phyloP scores from a whole-genome alignment of 1,140 invertebrate genomes.

The Papilio dardanus region DNA sequence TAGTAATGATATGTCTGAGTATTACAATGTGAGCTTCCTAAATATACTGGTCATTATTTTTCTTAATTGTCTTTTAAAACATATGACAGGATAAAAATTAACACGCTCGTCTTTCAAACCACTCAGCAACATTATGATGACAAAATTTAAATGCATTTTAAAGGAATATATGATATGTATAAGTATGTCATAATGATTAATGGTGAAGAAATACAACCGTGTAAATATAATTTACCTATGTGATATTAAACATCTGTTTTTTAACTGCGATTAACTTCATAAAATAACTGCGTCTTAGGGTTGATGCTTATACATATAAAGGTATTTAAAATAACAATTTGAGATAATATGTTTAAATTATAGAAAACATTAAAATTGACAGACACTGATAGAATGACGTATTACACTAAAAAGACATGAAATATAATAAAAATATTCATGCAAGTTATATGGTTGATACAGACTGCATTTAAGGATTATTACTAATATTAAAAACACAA shows the following conservation, averaged over 20 bases:
- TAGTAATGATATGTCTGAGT: neutral
- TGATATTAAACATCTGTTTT: no score
- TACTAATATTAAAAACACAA: neutral
- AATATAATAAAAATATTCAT: slow-evolving; percentile 21
- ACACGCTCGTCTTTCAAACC: no score
- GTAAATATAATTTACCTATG: no score
- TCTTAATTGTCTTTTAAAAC: no score
- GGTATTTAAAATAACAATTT: neutral
- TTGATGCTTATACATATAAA: slow-evolving; percentile 27
- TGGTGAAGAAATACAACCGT: no score
- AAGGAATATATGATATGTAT: no score
- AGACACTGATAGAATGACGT: slow-evolving; percentile 14
- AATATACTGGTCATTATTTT: no score
- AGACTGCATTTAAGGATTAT: slow-evolving; percentile 16
- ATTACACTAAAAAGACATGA: slow-evolving; percentile 31
- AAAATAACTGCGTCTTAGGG: slow-evolving; percentile 29
- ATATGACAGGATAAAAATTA: no score
- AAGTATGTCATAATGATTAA: no score
- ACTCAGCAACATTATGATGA: no score
- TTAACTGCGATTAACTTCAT: no score
- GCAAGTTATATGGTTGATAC: slow-evolving; percentile 35
- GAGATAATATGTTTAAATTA: neutral
- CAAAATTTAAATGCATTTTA: no score
- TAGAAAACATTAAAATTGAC: slow-evolving; percentile 19
- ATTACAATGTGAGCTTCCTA: neutral